Base-by-base conservation (phyloP, 2,888 invertebrate species). In the Ennomos quercinarius region DNA sequence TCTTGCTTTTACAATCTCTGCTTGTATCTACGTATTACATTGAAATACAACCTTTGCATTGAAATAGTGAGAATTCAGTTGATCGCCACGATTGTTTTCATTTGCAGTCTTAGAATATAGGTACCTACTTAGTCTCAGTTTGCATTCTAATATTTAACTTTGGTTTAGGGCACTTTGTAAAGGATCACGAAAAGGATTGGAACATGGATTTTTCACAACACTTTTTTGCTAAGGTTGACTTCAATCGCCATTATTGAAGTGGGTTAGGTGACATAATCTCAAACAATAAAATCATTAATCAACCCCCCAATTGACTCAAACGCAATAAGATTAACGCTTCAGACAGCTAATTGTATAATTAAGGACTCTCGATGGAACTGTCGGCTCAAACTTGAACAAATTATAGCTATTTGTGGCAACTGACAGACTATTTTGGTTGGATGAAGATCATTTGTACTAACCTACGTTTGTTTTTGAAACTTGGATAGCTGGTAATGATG, bases 271-370 rank as follows among this genome's bases (percentile, higher is more conserved):
- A 46, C 51, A 46, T 47, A 56, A 43, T 27, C 10, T 37, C 36
- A 44, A 13, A 42, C 37, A 39, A 38, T 45, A 40, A 35, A 13
- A 40, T 10, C 43, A 34, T 47, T 57, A 63, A 54, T 54, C 36
- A 56, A 50, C 54, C 62, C 53, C 42, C 44, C 49, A 63, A 65
- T 67, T 64, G 60, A 42, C 47, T 63, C 56, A 53, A 58, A 63
- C 51, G 61, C 63, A 68, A 62, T 64, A 72, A 68, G 71, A 76
- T 71, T 70, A 70, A 71, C 69, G 68, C 68, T 64, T 66, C 60
- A 68, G 73, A 62, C 63, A 64, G 55, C 52, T 66, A 72, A 76
- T 73, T 70, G 64, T 67, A 62, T 72, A 66, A 76, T 72, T 68
- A 63, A 69, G 64, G 64, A 59, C 56, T 41, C 57, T 52, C 55